Percentiles rank a stretch among this genome's conserved stretches.
Conservation (phyloP, 1,140 invertebrate species). For the Anastrepha ludens region DNA sequence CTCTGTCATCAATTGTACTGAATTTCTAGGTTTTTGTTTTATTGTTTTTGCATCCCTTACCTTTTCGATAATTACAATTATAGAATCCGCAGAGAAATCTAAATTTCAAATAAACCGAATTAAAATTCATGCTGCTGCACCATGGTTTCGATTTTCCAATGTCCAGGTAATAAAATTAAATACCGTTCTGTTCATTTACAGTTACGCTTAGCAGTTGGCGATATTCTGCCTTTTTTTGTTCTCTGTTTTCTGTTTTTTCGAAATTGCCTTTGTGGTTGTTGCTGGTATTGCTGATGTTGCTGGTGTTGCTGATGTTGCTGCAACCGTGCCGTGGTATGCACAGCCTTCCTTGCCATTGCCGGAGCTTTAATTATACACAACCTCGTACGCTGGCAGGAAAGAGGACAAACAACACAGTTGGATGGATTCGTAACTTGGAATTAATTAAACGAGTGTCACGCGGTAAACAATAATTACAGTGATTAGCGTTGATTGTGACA, state of each 20-base stretch:
- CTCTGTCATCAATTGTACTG: neutral
- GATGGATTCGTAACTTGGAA: constrained; percentile 36
- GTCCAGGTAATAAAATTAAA: constrained; percentile 49
- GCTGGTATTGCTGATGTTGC: neutral
- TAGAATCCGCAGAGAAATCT: constrained; percentile 3
- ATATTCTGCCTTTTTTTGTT: neutral
- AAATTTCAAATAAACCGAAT: constrained; percentile 34
- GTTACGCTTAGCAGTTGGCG: constrained; percentile 17
- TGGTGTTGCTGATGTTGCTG: neutral
- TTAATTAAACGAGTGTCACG: constrained; percentile 53
- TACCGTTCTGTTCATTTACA: constrained; percentile 39
- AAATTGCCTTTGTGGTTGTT: neutral
- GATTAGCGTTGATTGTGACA: constrained; percentile 52
- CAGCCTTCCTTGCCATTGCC: neutral
- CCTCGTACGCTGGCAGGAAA: no score
- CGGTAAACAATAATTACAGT: constrained; percentile 52
- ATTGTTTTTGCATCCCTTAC: neutral
- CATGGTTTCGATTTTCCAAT: constrained; percentile 28
- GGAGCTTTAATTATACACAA: neutral
- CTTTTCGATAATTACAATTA: neutral
- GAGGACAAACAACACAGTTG: neutral
- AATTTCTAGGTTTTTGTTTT: neutral
- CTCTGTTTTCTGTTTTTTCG: neutral
- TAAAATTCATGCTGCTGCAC: constrained; percentile 31
- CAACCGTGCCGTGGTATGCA: neutral